Evolutionary conservation across 2,113 vertebrate species (phyloP).

Genomic region (Triplophysa rosa): DNA sequence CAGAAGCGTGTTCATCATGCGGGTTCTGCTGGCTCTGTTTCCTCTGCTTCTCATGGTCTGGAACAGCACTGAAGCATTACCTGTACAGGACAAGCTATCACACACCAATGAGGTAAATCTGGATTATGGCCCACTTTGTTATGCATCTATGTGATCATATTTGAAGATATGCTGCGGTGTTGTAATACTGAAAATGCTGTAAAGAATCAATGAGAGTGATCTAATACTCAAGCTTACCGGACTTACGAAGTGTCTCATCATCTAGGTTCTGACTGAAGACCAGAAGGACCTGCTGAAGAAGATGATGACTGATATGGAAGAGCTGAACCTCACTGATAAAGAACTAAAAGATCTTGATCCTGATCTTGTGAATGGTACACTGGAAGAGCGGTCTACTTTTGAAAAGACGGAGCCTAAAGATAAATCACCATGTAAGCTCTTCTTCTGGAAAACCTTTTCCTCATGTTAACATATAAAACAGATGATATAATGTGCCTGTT

Average conservation of each 20-base stretch:
- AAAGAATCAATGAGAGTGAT: slow-evolving; percentile 9
- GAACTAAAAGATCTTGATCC: slow-evolving; percentile 10
- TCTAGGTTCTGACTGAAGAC: slow-evolving; percentile 56
- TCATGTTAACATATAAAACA: slow-evolving; percentile 62
- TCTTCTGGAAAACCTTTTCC: slow-evolving; percentile 79
- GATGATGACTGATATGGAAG: slow-evolving; percentile 59
- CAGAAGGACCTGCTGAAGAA: slow-evolving; percentile 55
- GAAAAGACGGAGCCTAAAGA: slow-evolving; percentile 44
- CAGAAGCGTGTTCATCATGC: slow-evolving; percentile 39
- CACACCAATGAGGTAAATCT: slow-evolving; percentile 62
- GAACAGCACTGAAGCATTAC: slow-evolving; percentile 21
- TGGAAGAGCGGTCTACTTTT: slow-evolving; percentile 41
- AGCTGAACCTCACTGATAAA: slow-evolving; percentile 52
- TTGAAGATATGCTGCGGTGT: not conserved
- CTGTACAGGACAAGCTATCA: slow-evolving; percentile 43
- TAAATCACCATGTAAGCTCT: slow-evolving; percentile 68
- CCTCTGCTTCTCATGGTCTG: slow-evolving; percentile 56
- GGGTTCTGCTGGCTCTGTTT: slow-evolving; percentile 52
- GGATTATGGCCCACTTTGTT: not conserved
- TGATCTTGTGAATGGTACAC: slow-evolving; percentile 20
- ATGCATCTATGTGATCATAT: not conserved
- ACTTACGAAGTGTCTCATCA: not conserved
- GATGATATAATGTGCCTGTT: not conserved
- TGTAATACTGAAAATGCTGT: not conserved
- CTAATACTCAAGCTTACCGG: not conserved